Percentiles rank a stretch among this genome's conserved stretches.
Evolutionary conservation across 2,888 invertebrate genomes (phyloP).

Genomic region (Drosophila macrothrix): DNA sequence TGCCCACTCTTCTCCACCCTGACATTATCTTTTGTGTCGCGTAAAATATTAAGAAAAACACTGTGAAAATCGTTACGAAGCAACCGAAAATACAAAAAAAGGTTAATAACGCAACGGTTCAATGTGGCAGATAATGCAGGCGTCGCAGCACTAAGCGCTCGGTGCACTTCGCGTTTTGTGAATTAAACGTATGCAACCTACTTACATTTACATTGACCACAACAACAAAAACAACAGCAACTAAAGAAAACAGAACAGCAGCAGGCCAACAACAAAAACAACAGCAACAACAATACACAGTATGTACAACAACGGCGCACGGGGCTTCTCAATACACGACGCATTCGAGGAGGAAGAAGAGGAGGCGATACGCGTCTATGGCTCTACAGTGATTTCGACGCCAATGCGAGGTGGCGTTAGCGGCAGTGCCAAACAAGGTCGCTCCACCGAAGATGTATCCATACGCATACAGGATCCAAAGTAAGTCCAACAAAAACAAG

Average conservation of each 20-base stretch:
- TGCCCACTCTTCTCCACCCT: slow-evolving; percentile 37
- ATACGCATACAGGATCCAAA: slow-evolving; percentile 86
- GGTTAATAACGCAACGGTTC: slow-evolving; percentile 30
- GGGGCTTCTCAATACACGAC: slow-evolving; percentile 92
- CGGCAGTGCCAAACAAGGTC: slow-evolving; percentile 83
- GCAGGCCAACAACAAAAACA: slow-evolving; percentile 20
- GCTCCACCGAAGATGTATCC: slow-evolving; percentile 86
- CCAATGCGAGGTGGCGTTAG: slow-evolving; percentile 87
- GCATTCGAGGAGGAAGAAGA: slow-evolving; percentile 94
- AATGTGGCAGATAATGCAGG: slow-evolving; percentile 59
- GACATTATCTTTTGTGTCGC: slow-evolving; percentile 71
- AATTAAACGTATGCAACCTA: slow-evolving; percentile 44
- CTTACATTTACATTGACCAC: slow-evolving; percentile 43
- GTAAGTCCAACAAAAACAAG: slow-evolving; percentile 74
- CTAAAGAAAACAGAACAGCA: slow-evolving; percentile 52
- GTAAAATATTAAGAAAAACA: slow-evolving; percentile 70
- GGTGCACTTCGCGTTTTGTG: slow-evolving; percentile 30
- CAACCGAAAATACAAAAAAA: slow-evolving; percentile 33
- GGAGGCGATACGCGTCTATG: slow-evolving; percentile 93
- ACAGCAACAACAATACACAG: slow-evolving; percentile 45
- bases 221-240: slow-evolving; percentile 33
- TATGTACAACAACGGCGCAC: slow-evolving; percentile 76
- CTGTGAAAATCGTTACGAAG: slow-evolving; percentile 53
- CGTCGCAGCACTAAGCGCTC: slow-evolving; percentile 41
- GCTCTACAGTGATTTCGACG: slow-evolving; percentile 90